phyloP scores from a whole-genome alignment of 2,113 vertebrate species.

The Myodes glareolus region DNA sequence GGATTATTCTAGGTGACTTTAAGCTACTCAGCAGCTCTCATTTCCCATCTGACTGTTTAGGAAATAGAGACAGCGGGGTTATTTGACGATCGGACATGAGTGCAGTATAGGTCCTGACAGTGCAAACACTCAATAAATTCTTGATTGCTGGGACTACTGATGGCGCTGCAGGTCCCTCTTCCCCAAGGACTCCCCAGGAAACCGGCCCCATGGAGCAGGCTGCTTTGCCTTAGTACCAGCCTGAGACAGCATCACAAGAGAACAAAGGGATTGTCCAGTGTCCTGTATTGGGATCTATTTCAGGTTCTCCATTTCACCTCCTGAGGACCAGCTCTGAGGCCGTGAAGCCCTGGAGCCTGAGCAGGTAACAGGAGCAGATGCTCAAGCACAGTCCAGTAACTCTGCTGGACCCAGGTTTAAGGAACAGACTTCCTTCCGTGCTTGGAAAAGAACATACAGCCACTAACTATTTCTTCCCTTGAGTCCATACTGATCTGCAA shows the following conservation, averaged over 20 bases:
- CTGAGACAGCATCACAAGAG: rapidly evolving
- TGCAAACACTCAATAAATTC: neutral
- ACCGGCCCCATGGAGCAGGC: neutral
- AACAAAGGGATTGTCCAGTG: too few relatives aligned
- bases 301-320: neutral
- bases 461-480: neutral
- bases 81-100: neutral
- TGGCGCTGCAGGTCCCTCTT: too few relatives aligned
- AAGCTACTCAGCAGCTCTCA: neutral
- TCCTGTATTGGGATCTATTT: neutral
- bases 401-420: neutral
- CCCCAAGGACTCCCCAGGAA: neutral
- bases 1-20: neutral
- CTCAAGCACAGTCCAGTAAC: neutral
- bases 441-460: neutral
- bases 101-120: neutral
- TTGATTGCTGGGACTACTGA: neutral
- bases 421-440: neutral
- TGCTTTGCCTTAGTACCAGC: neutral
- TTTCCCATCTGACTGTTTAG: neutral
- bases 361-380: neutral
- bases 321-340: neutral
- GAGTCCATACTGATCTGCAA: neutral
- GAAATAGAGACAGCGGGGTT: neutral
- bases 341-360: neutral